Evolutionary conservation across 2,888 invertebrate species (phyloP).

Genomic region (Microctonus aethiopoides): DNA sequence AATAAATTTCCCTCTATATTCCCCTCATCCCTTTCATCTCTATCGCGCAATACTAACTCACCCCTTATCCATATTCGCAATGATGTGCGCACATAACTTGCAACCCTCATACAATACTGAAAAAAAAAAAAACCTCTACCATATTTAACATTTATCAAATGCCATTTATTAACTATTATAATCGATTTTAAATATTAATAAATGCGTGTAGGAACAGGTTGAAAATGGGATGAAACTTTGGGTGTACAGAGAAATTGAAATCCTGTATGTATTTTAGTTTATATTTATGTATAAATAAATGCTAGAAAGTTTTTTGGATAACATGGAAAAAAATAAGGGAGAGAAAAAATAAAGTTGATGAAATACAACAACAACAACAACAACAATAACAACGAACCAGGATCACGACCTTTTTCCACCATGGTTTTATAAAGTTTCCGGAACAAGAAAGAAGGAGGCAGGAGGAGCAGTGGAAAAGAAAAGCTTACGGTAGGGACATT

Average conservation of each 20-base stretch:
- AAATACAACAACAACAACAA: constrained; percentile 20
- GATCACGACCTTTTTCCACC: constrained; percentile 6
- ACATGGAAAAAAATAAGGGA: neutral
- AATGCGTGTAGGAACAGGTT: no score
- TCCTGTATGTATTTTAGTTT: no score
- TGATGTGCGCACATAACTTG: no score
- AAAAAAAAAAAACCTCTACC: no score
- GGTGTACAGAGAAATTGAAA: neutral
- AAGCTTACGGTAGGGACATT: constrained; percentile 33
- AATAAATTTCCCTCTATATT: constrained; percentile 2
- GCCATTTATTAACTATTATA: neutral
- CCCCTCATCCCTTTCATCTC: no score
- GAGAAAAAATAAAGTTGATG: constrained; percentile 2
- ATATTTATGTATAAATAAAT: neutral
- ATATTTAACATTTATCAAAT: neutral
- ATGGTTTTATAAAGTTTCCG: constrained; percentile 15
- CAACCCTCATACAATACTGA: no score
- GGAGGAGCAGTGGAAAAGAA: constrained; percentile 8
- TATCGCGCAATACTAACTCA: no score
- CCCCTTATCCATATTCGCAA: no score
- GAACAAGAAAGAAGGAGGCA: constrained; percentile 1
- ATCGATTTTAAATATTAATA: neutral
- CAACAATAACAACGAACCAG: constrained; percentile 14
- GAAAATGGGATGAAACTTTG: neutral
- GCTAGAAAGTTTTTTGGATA: neutral